phyloP scores from a whole-genome alignment of 2,797 vertebrate species.

The Xyrichtys novacula region DNA sequence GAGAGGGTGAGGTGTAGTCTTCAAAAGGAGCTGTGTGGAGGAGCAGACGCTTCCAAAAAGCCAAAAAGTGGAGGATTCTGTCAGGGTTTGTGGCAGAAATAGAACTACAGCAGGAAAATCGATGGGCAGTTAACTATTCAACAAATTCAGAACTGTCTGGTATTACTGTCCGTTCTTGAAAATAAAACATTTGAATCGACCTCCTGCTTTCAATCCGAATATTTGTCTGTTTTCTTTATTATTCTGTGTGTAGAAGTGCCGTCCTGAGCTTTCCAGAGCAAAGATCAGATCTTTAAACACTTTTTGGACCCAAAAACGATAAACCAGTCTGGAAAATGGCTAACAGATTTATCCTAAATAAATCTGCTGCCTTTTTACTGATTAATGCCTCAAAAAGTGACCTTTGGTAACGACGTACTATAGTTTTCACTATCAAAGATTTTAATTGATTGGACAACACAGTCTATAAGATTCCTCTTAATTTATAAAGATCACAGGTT shows the following conservation, averaged over 20 bases:
- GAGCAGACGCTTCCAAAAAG: constrained; percentile 3
- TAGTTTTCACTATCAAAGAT: too few relatives aligned
- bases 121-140: not conserved
- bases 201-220: not conserved
- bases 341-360: not conserved
- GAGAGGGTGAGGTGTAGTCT: constrained; percentile 32
- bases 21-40: constrained; percentile 31
- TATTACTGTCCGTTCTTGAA: not conserved
- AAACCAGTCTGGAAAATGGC: not conserved
- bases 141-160: not conserved
- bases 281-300: not conserved
- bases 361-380: not conserved
- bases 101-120: not conserved
- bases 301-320: not conserved
- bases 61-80: constrained; percentile 25
- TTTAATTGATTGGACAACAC: not conserved
- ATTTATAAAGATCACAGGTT: not conserved
- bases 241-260: too few relatives aligned
- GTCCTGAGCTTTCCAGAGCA: not conserved
- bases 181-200: not conserved
- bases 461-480: not conserved
- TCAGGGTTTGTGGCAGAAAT: constrained; percentile 22
- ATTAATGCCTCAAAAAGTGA: too few relatives aligned
- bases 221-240: not conserved
- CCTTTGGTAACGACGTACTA: too few relatives aligned